These are phyloP conservation scores for Sarcophaga bullata DNA, from an alignment of 1,140 invertebrate species.

Conservation along the genomic window DNA sequence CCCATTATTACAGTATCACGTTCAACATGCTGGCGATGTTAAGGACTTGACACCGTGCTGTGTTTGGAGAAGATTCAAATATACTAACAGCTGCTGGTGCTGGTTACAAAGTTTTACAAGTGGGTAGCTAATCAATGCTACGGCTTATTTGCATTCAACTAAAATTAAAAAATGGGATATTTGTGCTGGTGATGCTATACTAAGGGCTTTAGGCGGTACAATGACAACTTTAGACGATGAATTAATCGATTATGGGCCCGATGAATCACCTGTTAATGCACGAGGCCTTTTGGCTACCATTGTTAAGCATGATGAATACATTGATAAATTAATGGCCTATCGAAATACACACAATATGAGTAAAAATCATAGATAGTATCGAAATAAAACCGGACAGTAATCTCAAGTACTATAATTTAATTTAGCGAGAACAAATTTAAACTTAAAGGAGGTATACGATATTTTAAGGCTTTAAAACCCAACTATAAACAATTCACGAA, in stretches of 20 bases:
- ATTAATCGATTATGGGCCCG: conserved; percentile 66
- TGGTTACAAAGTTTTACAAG: conserved; percentile 92
- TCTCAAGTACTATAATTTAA: no score
- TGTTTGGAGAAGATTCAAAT: conserved; percentile 75
- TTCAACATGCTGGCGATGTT: conserved; percentile 87
- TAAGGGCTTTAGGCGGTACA: conserved; percentile 73
- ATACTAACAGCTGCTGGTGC: conserved; percentile 85
- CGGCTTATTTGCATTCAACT: conserved; percentile 92
- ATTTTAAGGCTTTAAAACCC: not conserved
- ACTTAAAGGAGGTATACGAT: not conserved
- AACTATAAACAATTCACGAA: conserved; percentile 1
- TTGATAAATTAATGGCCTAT: conserved; percentile 64
- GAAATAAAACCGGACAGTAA: no score
- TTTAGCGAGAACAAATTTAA: no score
- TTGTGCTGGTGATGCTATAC: conserved; percentile 95
- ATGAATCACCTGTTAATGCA: conserved; percentile 68
- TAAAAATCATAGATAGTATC: conserved; percentile 10
- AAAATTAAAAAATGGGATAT: conserved; percentile 99
- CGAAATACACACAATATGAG: conserved; percentile 46
- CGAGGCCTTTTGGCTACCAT: conserved; percentile 71
- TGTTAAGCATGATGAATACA: conserved; percentile 69
- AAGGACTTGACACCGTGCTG: conserved; percentile 73
- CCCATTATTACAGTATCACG: conserved; percentile 85
- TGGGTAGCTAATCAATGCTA: conserved; percentile 85
- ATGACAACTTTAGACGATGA: conserved; percentile 73